phyloP scores from a whole-genome alignment of 2,888 invertebrate genomes.

The Ametastegia equiseti region DNA sequence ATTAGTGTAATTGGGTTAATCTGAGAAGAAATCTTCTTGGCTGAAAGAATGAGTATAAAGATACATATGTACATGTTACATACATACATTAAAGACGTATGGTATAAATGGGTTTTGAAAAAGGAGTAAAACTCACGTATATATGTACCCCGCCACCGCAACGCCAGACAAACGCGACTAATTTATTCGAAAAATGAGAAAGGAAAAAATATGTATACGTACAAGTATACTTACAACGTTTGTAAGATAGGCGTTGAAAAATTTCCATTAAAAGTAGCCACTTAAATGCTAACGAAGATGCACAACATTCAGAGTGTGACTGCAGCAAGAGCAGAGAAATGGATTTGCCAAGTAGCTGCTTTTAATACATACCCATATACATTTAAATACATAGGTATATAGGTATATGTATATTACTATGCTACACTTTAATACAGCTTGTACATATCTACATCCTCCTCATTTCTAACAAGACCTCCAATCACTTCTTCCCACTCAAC shows the following conservation, averaged over 20 bases:
- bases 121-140: background rate
- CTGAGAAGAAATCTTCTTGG: background rate
- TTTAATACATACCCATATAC: background rate
- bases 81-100: too few relatives aligned
- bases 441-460: background rate
- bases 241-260: background rate
- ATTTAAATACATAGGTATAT: too few relatives aligned
- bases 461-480: too few relatives aligned
- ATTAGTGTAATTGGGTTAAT: background rate
- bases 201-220: background rate
- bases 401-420: background rate
- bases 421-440: background rate
- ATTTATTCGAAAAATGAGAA: background rate
- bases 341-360: constrained; percentile 12
- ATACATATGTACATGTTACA: too few relatives aligned
- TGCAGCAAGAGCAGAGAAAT: background rate
- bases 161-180: too few relatives aligned
- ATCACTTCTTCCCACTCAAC: background rate
- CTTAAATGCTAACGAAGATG: constrained; percentile 30
- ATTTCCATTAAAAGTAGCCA: constrained; percentile 19
- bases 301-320: constrained; percentile 38
- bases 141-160: too few relatives aligned
- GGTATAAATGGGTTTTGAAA: background rate
- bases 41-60: background rate
- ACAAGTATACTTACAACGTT: background rate